Base-by-base conservation (phyloP, 2,113 vertebrate species). In the Herpailurus yagouaroundi region DNA sequence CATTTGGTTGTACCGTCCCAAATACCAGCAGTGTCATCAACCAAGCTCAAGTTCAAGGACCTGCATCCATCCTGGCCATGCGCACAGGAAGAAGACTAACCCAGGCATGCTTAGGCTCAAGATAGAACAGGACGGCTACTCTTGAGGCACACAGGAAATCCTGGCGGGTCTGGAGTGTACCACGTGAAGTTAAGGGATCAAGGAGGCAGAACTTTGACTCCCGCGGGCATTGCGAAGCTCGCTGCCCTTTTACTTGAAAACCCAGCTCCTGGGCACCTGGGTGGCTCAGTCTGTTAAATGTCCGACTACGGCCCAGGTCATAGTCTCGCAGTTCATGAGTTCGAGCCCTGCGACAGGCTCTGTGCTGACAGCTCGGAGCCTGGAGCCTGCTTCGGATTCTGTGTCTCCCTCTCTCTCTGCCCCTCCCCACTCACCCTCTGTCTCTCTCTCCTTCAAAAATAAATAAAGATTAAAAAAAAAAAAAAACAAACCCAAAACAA, bases 271-370 rank as follows among this genome's bases (percentile, higher is more conserved):
- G 55, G 55, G 55, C 19, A 5, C 55, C 55, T 57, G 55, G 55
- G 55, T 57, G 55, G 55, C 55, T 57, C 55, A 2, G 55, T 57
- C 4, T 7, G 19, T 19, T 57, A 7, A 21, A 7, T 7, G 15
- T 57, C 18, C 4, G 7, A 57, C 55, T 57, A 21, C 55, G 0
- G 55, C 55, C 2, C 55, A 21, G 55, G 55, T 57, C 19, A 21
- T 7, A 2, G 7, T 57, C 55, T 57, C 2, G 0, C 7, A 5
- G 55, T 7, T 21, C 1, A 1, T 57, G 55, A 21, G 55, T 57
- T 21, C 2, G 55, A 57, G 55, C 55, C 55, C 55, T 0, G 7
- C 6, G 2, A 7, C 1, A 2, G 19, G 55, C 19, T 21, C 55
- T 57, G 55, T 3, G 55, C 55, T 57, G 55, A 57, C 19, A 8